Evolutionary conservation across 2,797 vertebrate species (phyloP).

Genomic region (Hypotaenidia philippensis): DNA sequence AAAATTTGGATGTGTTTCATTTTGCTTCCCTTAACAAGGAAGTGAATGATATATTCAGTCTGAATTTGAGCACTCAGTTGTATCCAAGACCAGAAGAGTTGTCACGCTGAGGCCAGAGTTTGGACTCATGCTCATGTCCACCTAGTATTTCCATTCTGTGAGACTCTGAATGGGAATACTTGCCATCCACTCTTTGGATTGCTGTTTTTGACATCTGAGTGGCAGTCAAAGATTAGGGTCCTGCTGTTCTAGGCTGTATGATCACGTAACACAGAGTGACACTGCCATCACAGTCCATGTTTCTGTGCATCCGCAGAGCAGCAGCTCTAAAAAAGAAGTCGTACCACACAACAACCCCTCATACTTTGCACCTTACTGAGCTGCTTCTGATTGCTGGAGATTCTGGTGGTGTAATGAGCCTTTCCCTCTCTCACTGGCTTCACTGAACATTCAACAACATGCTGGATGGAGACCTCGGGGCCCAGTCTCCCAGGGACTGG

Average conservation of each 20-base stretch:
- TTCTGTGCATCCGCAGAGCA: background rate
- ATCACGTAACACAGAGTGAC: background rate
- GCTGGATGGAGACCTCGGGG: rapidly evolving
- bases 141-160: background rate
- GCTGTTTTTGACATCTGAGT: background rate
- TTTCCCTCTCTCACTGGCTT: background rate
- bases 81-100: background rate
- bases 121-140: background rate
- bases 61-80: background rate
- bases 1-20: background rate
- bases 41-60: background rate
- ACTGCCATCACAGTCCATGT: background rate
- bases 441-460: background rate
- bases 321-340: background rate
- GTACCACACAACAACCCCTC: background rate
- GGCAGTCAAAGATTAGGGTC: background rate
- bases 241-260: background rate
- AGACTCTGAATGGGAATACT: background rate
- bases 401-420: background rate
- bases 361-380: background rate
- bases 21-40: background rate
- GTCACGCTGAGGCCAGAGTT: background rate
- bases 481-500: background rate
- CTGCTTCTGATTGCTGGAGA: background rate
- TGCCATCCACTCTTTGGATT: background rate